Evolutionary conservation across 2,113 vertebrate species (phyloP), one percentile per base, ranked within the genome.

Genomic region (Lanius collurio): DNA sequence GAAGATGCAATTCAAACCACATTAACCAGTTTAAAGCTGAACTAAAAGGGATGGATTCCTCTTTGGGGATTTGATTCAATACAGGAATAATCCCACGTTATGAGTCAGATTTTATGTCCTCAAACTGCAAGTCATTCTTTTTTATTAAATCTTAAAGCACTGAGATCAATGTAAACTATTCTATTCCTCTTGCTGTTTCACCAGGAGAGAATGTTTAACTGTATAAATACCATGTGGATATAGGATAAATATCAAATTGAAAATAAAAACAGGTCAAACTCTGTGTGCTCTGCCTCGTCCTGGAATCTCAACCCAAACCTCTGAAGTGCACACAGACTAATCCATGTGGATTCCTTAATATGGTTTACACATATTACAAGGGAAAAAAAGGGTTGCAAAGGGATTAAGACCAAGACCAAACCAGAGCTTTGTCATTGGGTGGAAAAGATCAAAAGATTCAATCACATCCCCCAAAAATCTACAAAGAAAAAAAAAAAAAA

Each of bases 91-190:
- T 86, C 76, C 85, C 39, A 10, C 6, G 0, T 83, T 53, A 39
- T 56, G 75, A 95, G 75, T 59, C 79, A 83, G 90, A 90, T 88
- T 81, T 86, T 59, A n/a, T 14, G 20, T 47, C 60, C 56, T 77
- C 81, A 77, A 93, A 93, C 75, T 91, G 90, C 85, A 95, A 94
- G 82, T 86, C 92, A 71, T 83, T 64, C 70, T 24, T 67, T 65
- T 84, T 93, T 87, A 94, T 95, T 81, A 78, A 33, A 87, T 62
- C 56, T 89, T 90, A 75, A 90, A 96, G 88, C 79, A 74, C 44
- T 35, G 49, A 82, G 80, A 95, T 89, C 85, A 63, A 27, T 53
- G 90, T 78, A 77, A 96, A 92, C 52, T 41, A 10, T 83, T 59
- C 64, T 20, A 5, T 35, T 86, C 35, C 73, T 90, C 83, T 52